phyloP scores from a whole-genome alignment of 2,113 vertebrate species.

The Geothlypis trichas region DNA sequence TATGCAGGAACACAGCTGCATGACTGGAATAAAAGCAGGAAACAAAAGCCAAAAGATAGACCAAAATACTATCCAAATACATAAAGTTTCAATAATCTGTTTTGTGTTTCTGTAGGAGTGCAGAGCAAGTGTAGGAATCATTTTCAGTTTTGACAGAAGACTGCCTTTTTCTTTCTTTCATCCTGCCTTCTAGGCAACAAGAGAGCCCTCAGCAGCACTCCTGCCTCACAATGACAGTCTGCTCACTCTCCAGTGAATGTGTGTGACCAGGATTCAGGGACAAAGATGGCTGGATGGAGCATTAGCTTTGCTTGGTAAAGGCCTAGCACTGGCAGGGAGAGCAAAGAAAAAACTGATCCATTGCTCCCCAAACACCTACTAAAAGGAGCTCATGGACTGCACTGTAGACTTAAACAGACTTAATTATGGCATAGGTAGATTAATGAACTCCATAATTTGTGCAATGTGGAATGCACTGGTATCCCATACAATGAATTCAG shows the following conservation, averaged over 20 bases:
- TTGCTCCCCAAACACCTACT: neutral
- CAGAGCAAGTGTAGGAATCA: neutral
- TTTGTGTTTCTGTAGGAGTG: neutral
- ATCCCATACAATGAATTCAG: neutral
- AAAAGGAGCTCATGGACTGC: neutral
- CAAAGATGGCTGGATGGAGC: neutral
- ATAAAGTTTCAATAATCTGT: neutral
- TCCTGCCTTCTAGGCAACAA: neutral
- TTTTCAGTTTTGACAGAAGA: slow-evolving; percentile 3
- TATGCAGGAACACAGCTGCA: neutral
- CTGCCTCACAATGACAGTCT: neutral
- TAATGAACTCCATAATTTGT: neutral
- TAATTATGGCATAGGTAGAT: slow-evolving; percentile 6
- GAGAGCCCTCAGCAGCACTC: neutral
- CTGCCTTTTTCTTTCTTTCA: neutral
- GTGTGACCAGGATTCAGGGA: neutral
- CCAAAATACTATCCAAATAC: neutral
- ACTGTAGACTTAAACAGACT: neutral
- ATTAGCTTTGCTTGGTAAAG: neutral
- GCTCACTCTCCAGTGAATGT: neutral
- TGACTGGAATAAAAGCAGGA: neutral
- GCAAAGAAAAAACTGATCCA: neutral
- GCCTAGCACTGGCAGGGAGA: neutral
- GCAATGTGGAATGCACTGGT: neutral
- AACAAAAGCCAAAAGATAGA: neutral